Conservation (phyloP, 2,113 vertebrate genomes). For the Laterallus jamaicensis region DNA sequence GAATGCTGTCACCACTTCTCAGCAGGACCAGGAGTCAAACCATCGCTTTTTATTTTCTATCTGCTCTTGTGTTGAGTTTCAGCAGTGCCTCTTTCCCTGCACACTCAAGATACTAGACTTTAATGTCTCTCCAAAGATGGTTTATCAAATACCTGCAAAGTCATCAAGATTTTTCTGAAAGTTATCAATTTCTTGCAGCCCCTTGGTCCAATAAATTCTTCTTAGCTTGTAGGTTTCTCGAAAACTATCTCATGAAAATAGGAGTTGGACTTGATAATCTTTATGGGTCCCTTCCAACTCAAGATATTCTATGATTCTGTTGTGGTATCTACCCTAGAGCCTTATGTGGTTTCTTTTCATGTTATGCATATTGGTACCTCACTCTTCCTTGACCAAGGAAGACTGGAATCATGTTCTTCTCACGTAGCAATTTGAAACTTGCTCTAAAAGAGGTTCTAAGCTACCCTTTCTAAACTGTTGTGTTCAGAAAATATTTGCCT, state of each 20-base stretch:
- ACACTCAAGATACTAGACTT: not conserved
- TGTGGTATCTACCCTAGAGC: fast-evolving
- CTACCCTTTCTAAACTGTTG: not conserved
- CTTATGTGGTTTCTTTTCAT: not conserved
- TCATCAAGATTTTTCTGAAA: not conserved
- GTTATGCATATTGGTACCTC: not conserved
- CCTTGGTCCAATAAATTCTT: not conserved
- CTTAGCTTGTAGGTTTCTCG: not conserved
- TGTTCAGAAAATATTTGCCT: not conserved
- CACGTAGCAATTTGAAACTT: not conserved
- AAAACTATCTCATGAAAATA: not conserved
- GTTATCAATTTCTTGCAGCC: not conserved
- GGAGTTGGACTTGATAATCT: not conserved
- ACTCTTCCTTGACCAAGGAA: not conserved
- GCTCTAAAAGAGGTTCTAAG: not conserved
- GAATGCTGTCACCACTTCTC: not conserved
- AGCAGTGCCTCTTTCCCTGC: not conserved
- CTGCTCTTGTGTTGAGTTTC: not conserved
- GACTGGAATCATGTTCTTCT: not conserved
- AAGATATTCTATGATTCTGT: not conserved
- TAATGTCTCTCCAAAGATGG: not conserved
- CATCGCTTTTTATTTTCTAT: not conserved
- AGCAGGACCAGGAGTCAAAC: not conserved
- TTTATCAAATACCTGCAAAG: not conserved
- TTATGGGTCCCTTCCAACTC: not conserved